Conservation (phyloP, 1,140 invertebrate genomes). For the Nasonia vitripennis region DNA sequence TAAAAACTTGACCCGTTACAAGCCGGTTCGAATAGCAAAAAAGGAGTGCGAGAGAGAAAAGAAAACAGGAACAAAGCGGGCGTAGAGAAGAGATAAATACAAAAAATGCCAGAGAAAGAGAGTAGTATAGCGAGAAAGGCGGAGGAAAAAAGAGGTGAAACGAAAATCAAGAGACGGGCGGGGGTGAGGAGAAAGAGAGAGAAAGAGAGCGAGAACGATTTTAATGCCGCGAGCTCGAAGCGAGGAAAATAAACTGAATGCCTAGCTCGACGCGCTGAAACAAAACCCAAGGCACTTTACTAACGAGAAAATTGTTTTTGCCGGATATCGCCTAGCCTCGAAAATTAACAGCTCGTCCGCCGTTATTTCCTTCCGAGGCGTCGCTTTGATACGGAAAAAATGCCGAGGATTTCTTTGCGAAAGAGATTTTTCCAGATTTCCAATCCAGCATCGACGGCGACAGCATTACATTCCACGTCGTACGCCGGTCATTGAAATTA, state of each 20-base stretch:
- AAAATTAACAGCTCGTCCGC: slow-evolving; percentile 37
- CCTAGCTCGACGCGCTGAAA: slow-evolving; percentile 14
- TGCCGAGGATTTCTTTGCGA: background rate
- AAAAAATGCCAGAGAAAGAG: background rate
- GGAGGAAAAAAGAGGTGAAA: background rate
- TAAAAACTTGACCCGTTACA: slow-evolving; percentile 29
- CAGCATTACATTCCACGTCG: background rate
- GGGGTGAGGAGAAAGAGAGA: background rate
- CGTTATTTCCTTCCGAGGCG: background rate
- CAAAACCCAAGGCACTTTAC: slow-evolving; percentile 52
- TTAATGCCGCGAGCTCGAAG: slow-evolving; percentile 40
- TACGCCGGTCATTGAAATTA: slow-evolving; percentile 42
- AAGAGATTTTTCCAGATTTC: background rate
- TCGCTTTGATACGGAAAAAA: background rate
- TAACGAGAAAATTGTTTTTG: slow-evolving; percentile 54
- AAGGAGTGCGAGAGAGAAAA: background rate
- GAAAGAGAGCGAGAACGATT: slow-evolving; percentile 32
- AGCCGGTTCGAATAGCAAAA: slow-evolving; percentile 7
- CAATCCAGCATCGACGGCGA: background rate
- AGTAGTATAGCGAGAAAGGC: background rate
- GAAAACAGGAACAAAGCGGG: background rate
- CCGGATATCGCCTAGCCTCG: slow-evolving; percentile 40
- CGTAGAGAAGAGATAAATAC: background rate
- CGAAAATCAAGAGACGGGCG: background rate
- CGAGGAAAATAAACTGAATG: slow-evolving; percentile 47